Conservation (phyloP, 2,113 vertebrate species). For the Alces alces region DNA sequence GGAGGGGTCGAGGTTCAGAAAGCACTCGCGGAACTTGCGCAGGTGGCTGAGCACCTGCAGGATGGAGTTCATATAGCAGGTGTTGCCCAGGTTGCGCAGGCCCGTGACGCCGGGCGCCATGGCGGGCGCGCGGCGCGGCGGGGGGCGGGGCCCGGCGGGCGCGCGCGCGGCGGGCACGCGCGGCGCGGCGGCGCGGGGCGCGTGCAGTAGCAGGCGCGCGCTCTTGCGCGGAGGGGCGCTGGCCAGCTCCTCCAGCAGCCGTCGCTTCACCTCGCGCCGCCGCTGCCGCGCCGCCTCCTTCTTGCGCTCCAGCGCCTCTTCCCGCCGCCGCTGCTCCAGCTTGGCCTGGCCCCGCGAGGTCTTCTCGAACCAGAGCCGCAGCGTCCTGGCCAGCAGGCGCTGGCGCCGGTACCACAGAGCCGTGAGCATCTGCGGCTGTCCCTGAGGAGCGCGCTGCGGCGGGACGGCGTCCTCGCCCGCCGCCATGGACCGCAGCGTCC, state of each 20-base stretch:
- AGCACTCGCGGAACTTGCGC: slow-evolving; percentile 99
- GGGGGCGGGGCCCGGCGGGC: slow-evolving; percentile 73
- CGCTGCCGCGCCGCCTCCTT: slow-evolving; percentile 88
- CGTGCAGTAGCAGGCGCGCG: slow-evolving; percentile 90
- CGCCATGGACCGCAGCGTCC: slow-evolving; percentile 89
- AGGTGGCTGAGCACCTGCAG: slow-evolving; percentile 99
- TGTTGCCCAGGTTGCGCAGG: slow-evolving; percentile 97
- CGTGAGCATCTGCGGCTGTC: slow-evolving; percentile 88
- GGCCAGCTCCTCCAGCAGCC: slow-evolving; percentile 92
- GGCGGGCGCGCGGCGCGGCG: slow-evolving; percentile 81
- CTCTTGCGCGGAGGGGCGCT: slow-evolving; percentile 94
- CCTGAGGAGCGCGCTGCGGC: slow-evolving; percentile 76
- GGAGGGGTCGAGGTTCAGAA: slow-evolving; percentile 94
- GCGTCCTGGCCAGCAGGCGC: slow-evolving; percentile 85
- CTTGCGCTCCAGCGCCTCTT: slow-evolving; percentile 86
- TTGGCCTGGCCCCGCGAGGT: slow-evolving; percentile 86
- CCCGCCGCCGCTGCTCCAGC: slow-evolving; percentile 79
- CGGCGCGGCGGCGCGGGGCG: slow-evolving; percentile 83
- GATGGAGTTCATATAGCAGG: slow-evolving; percentile 99
- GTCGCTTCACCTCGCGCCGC: slow-evolving; percentile 91
- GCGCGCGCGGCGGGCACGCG: slow-evolving; percentile 70
- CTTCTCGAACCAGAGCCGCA: slow-evolving; percentile 84
- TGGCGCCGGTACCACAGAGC: slow-evolving; percentile 93
- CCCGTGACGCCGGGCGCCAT: slow-evolving; percentile 95
- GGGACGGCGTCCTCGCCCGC: slow-evolving; percentile 73